These are phyloP conservation scores for Microctonus brassicae DNA, from an alignment of 2,888 invertebrate genomes.

Conservation along the genomic window DNA sequence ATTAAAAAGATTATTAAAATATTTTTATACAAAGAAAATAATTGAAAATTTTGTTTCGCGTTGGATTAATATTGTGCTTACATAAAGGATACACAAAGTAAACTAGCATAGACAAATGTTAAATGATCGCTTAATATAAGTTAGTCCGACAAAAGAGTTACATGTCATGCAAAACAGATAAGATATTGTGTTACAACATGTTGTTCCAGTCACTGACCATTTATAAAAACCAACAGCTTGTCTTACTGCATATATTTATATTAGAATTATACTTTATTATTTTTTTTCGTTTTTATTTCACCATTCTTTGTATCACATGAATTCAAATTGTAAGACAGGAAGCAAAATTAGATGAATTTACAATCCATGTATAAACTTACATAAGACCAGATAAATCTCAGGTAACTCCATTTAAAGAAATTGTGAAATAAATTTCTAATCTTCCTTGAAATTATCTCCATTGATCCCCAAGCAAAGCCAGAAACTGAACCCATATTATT, in stretches of 20 bases:
- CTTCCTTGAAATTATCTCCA: slow-evolving; percentile 49
- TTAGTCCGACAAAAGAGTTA: slow-evolving; percentile 61
- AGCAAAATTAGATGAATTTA: slow-evolving; percentile 47
- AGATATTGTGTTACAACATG: slow-evolving; percentile 59
- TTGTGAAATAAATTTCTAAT: slow-evolving; percentile 53
- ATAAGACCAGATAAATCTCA: slow-evolving; percentile 55
- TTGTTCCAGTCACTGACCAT: slow-evolving; percentile 61
- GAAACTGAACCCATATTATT: slow-evolving; percentile 49
- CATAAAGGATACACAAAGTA: slow-evolving; percentile 51
- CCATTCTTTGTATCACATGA: slow-evolving; percentile 1
- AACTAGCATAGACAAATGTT: slow-evolving; percentile 47
- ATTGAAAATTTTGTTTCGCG: not conserved
- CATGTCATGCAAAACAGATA: slow-evolving; percentile 56
- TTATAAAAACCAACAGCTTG: slow-evolving; percentile 58
- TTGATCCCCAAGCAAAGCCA: slow-evolving; percentile 47
- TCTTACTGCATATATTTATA: slow-evolving; percentile 53
- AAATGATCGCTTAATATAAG: slow-evolving; percentile 61
- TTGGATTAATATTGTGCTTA: slow-evolving; percentile 55
- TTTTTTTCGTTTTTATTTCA: not conserved
- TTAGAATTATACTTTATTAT: slow-evolving; percentile 13
- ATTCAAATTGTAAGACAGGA: slow-evolving; percentile 14
- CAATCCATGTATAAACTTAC: slow-evolving; percentile 59
- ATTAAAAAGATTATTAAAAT: slow-evolving; percentile 6
- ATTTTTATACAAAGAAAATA: not conserved
- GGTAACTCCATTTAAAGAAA: slow-evolving; percentile 51